These are phyloP conservation scores for Achatina immaculata DNA, from an alignment of 1,140 invertebrate species.

Conservation along the genomic window DNA sequence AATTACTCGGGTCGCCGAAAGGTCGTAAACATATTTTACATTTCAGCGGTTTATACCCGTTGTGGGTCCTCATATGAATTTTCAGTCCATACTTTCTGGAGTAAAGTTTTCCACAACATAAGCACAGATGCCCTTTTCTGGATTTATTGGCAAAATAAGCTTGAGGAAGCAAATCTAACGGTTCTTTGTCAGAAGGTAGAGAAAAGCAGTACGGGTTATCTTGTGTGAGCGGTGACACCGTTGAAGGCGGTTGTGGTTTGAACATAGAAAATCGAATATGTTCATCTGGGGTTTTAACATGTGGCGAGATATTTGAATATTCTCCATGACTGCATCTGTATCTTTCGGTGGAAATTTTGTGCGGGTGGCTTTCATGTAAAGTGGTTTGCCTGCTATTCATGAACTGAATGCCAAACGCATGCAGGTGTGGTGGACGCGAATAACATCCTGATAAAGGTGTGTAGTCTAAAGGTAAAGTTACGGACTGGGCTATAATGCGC, in stretches of 20 bases:
- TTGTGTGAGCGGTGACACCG: constrained; percentile 1
- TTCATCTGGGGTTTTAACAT: background rate
- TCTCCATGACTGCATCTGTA: background rate
- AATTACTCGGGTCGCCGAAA: constrained; percentile 69
- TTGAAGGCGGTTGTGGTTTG: constrained; percentile 42
- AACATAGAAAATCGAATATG: constrained; percentile 41
- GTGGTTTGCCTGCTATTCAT: background rate
- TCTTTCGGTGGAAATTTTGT: background rate
- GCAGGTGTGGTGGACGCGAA: background rate
- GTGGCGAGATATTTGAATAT: constrained; percentile 36
- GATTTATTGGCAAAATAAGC: constrained; percentile 61
- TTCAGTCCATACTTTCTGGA: constrained; percentile 94
- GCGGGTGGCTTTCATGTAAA: background rate
- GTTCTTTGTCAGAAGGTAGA: constrained; percentile 55
- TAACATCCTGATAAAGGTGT: background rate
- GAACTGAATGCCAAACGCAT: constrained; percentile 14
- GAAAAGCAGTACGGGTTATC: constrained; percentile 43
- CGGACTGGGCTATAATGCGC: constrained; percentile 15
- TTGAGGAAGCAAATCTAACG: constrained; percentile 58
- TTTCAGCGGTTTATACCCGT: constrained; percentile 68
- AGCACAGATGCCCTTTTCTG: constrained; percentile 64
- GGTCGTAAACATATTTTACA: constrained; percentile 67
- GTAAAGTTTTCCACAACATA: constrained; percentile 88
- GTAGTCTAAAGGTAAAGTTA: constrained; percentile 11
- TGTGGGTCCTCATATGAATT: constrained; percentile 94